These are phyloP conservation scores for Strigamia maritima DNA, from an alignment of 2,888 invertebrate genomes.

Conservation along the genomic window DNA sequence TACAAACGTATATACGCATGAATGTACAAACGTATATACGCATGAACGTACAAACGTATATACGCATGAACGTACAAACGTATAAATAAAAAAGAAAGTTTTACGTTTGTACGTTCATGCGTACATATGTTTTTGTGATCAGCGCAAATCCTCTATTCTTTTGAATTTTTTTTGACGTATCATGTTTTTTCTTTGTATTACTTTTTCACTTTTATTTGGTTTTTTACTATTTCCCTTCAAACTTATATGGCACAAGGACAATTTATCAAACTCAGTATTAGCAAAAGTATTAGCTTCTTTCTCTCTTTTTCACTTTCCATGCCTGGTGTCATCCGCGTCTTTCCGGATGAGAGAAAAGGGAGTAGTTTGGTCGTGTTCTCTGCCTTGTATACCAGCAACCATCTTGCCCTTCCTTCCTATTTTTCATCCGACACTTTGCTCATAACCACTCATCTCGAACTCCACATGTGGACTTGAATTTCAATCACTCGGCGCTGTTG, in stretches of 20 bases:
- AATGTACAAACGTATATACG: too few relatives aligned
- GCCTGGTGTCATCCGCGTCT: not conserved
- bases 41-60: too few relatives aligned
- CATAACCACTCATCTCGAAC: not conserved
- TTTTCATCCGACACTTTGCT: constrained; percentile 1
- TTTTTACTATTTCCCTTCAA: not conserved
- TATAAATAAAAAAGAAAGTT: too few relatives aligned
- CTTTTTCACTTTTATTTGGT: not conserved
- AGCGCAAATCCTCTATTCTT: too few relatives aligned
- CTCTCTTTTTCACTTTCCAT: not conserved
- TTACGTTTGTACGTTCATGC: not conserved
- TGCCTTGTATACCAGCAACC: not conserved
- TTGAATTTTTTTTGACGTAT: not conserved
- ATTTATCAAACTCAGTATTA: constrained; percentile 7
- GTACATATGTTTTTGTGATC: not conserved
- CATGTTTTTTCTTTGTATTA: not conserved
- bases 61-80: too few relatives aligned
- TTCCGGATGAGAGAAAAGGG: constrained; percentile 19
- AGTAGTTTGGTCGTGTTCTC: constrained; percentile 3
- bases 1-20: too few relatives aligned
- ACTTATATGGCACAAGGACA: not conserved
- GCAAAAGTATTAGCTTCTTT: not conserved
- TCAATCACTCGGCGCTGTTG: not conserved
- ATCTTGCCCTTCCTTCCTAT: constrained; percentile 19
- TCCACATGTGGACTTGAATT: not conserved